Evolutionary conservation across 2,888 invertebrate genomes (phyloP).

Genomic region (Tenthredo livida): DNA sequence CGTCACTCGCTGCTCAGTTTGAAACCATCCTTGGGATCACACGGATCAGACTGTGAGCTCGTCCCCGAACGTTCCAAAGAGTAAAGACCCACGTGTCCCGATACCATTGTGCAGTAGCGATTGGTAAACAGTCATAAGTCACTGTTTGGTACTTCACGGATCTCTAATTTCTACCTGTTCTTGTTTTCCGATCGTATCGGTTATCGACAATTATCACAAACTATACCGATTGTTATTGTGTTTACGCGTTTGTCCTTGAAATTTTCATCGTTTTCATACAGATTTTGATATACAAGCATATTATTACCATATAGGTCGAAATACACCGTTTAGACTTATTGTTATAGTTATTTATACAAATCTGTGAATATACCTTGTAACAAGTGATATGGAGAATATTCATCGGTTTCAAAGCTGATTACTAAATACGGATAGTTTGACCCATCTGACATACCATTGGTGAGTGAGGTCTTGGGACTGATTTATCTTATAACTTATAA

Average conservation of each 20-base stretch:
- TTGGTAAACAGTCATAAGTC: constrained; percentile 55
- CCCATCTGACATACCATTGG: constrained; percentile 65
- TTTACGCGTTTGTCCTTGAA: neutral
- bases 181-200: constrained; percentile 4
- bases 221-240: constrained; percentile 34
- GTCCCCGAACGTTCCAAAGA: constrained; percentile 19
- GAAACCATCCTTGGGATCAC: constrained; percentile 77
- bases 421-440: constrained; percentile 56
- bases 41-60: constrained; percentile 59
- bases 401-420: constrained; percentile 8
- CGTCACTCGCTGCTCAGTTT: constrained; percentile 70
- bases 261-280: neutral
- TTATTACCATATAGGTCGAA: neutral
- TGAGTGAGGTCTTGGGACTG: constrained; percentile 61
- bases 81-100: constrained; percentile 57
- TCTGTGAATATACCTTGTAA: constrained; percentile 8
- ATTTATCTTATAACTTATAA: neutral
- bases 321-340: neutral
- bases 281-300: neutral
- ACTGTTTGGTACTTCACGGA: neutral
- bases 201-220: neutral
- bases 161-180: neutral
- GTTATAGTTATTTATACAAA: neutral
- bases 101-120: constrained; percentile 37
- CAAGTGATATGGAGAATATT: constrained; percentile 39